Evolutionary conservation across 2,113 vertebrate species (phyloP).

Genomic region (Pangasianodon hypophthalmus): DNA sequence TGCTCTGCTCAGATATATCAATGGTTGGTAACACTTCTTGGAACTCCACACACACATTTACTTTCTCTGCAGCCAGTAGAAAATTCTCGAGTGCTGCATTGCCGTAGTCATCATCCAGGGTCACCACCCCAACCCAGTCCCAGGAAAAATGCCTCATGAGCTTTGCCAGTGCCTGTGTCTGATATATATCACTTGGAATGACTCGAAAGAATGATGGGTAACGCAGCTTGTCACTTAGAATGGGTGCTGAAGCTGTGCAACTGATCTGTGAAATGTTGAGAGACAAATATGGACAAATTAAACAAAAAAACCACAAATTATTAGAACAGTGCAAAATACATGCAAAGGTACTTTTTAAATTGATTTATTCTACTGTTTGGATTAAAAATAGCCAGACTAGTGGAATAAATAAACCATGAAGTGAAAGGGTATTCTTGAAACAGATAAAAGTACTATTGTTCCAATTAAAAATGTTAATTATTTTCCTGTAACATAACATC

Average conservation of each 20-base stretch:
- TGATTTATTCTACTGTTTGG: not conserved
- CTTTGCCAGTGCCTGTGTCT: constrained; percentile 65
- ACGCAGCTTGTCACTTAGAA: constrained; percentile 64
- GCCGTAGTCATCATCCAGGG: constrained; percentile 70
- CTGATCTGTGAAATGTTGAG: constrained; percentile 62
- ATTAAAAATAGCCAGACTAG: too few relatives aligned
- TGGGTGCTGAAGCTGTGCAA: constrained; percentile 60
- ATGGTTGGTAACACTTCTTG: constrained; percentile 57
- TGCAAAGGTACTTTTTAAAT: not conserved
- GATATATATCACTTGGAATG: constrained; percentile 70
- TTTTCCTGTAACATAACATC: too few relatives aligned
- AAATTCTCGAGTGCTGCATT: constrained; percentile 64
- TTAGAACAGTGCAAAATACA: not conserved
- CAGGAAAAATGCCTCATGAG: constrained; percentile 63
- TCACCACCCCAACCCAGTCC: constrained; percentile 72
- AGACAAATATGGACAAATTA: not conserved
- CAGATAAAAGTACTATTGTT: too few relatives aligned
- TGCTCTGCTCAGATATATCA: not conserved
- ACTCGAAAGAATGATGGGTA: constrained; percentile 70
- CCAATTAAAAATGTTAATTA: too few relatives aligned
- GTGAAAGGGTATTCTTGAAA: too few relatives aligned
- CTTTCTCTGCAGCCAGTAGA: constrained; percentile 40
- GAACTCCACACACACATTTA: constrained; percentile 62
- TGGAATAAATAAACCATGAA: too few relatives aligned
- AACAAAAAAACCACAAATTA: not conserved